These are phyloP conservation scores for Lophotriccus pileatus DNA, from an alignment of 2,797 vertebrate genomes.

Conservation along the genomic window DNA sequence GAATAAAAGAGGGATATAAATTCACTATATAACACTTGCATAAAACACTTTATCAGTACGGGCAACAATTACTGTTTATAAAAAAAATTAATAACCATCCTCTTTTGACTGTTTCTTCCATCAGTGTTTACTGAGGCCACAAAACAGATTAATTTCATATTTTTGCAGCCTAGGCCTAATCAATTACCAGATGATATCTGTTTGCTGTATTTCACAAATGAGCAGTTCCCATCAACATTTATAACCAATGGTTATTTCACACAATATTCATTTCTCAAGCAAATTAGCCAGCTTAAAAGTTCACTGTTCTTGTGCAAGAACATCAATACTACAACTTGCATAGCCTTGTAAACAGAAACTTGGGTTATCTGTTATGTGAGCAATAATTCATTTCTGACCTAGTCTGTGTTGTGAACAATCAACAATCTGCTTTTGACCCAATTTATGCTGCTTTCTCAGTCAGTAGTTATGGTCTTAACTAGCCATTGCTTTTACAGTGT, in stretches of 20 bases:
- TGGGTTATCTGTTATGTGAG: not conserved
- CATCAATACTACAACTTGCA: not conserved
- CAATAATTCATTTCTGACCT: not conserved
- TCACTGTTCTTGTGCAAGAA: not conserved
- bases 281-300: not conserved
- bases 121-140: not conserved
- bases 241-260: not conserved
- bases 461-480: conserved; percentile 16
- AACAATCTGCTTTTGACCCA: not conserved
- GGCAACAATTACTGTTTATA: not conserved
- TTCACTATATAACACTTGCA: not conserved
- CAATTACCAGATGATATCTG: not conserved
- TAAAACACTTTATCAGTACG: conserved; percentile 12
- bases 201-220: not conserved
- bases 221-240: not conserved
- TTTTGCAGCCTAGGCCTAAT: not conserved
- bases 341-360: not conserved
- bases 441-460: not conserved
- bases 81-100: not conserved
- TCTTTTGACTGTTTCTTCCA: not conserved
- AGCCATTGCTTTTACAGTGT: not conserved
- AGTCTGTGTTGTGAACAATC: not conserved
- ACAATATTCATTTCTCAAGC: not conserved
- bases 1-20: conserved; percentile 1
- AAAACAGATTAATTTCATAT: not conserved